These are phyloP conservation scores for Peromyscus eremicus DNA, from an alignment of 2,797 vertebrate genomes.

Conservation along the genomic window DNA sequence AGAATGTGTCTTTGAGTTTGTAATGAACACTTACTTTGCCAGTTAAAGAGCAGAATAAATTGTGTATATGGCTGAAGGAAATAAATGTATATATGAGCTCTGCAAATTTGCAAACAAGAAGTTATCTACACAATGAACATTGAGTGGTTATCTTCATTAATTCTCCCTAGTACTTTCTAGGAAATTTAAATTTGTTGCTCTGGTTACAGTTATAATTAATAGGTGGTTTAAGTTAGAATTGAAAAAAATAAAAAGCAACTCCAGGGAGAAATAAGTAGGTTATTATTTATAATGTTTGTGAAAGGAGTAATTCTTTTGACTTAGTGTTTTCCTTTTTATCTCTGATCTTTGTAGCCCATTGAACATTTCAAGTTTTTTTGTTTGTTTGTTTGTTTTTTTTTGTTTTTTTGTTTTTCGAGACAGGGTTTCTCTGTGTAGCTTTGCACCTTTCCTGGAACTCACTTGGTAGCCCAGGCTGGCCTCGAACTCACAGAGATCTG, in stretches of 20 bases:
- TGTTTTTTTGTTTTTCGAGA: too few relatives aligned
- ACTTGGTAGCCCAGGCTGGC: too few relatives aligned
- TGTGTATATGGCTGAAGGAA: background rate
- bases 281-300: background rate
- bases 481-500: too few relatives aligned
- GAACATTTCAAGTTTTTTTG: background rate
- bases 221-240: background rate
- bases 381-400: too few relatives aligned
- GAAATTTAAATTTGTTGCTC: background rate
- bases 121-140: background rate
- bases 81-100: background rate
- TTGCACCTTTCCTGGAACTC: too few relatives aligned
- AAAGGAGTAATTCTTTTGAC: background rate
- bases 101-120: background rate
- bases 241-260: background rate
- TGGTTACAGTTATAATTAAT: background rate
- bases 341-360: background rate
- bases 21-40: background rate
- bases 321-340: background rate
- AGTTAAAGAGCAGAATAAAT: background rate
- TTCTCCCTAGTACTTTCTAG: background rate
- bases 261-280: background rate
- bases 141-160: background rate
- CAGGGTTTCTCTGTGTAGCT: too few relatives aligned
- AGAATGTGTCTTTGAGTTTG: background rate